phyloP scores from a whole-genome alignment of 2,797 vertebrate genomes.

The Chiloscyllium punctatum region DNA sequence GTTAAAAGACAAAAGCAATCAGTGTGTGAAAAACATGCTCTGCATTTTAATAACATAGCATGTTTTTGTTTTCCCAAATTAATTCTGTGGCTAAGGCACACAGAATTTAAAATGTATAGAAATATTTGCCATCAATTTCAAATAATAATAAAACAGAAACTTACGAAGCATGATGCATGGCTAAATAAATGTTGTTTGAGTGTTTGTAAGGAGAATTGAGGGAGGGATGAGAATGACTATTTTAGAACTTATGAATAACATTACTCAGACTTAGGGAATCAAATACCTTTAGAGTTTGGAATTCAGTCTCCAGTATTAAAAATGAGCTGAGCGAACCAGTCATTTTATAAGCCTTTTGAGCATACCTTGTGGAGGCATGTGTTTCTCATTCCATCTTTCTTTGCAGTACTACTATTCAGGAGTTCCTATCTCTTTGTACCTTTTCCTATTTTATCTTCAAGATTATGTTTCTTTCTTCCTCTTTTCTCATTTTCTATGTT shows the following conservation, averaged over 20 bases:
- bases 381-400: not conserved
- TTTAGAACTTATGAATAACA: constrained; percentile 25
- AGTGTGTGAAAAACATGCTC: not conserved
- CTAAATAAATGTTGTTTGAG: not conserved
- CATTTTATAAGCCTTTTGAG: not conserved
- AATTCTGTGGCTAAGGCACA: not conserved
- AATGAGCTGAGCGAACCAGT: not conserved
- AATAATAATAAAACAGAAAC: not conserved
- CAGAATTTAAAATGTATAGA: constrained; percentile 8
- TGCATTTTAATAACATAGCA: not conserved
- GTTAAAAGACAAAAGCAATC: not conserved
- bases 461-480: constrained; percentile 21
- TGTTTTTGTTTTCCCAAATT: not conserved
- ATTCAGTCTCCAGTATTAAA: constrained; percentile 25
- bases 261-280: constrained; percentile 11
- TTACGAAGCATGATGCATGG: not conserved
- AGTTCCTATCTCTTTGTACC: not conserved
- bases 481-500: not conserved
- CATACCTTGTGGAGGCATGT: not conserved
- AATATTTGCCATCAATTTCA: not conserved
- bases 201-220: not conserved
- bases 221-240: constrained; percentile 9
- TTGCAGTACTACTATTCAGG: not conserved
- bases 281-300: not conserved
- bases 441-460: not conserved